phyloP scores from a whole-genome alignment of 1,140 invertebrate species.

The Drosophila arawakana region DNA sequence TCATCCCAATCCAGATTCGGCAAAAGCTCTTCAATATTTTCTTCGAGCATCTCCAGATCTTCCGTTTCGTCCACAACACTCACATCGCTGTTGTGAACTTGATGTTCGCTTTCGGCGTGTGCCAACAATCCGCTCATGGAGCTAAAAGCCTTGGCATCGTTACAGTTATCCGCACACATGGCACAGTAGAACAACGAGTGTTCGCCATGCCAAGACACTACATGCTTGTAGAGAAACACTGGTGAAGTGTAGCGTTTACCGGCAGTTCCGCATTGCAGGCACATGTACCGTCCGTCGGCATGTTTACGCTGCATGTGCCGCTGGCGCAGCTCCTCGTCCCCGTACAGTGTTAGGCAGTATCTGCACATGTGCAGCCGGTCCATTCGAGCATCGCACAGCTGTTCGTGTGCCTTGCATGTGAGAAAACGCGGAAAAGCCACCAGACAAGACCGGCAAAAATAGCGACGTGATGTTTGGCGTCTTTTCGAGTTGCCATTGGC shows the following conservation, averaged over 20 bases:
- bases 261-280: constrained; percentile 58
- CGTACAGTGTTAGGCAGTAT: constrained; percentile 61
- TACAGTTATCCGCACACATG: constrained; percentile 58
- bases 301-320: constrained; percentile 62
- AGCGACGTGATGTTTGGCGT: constrained; percentile 23
- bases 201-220: constrained; percentile 63
- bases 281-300: constrained; percentile 48
- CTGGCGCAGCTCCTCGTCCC: constrained; percentile 46
- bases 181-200: constrained; percentile 70
- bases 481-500: not conserved
- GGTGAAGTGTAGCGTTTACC: constrained; percentile 59
- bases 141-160: constrained; percentile 59
- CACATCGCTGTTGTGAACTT: constrained; percentile 28
- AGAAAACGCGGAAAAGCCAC: constrained; percentile 39
- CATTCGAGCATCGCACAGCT: constrained; percentile 45
- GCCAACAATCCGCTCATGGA: constrained; percentile 42
- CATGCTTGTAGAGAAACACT: constrained; percentile 62
- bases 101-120: constrained; percentile 57
- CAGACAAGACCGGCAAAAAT: constrained; percentile 55
- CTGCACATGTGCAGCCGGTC: constrained; percentile 54
- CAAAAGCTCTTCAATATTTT: constrained; percentile 69
- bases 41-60: constrained; percentile 68
- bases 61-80: constrained; percentile 65
- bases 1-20: constrained; percentile 67
- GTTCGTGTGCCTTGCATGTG: constrained; percentile 55